Percentiles rank a stretch among this genome's conserved stretches.
phyloP scores from a whole-genome alignment of 2,888 invertebrate species.

The Galerucella nymphaeae region DNA sequence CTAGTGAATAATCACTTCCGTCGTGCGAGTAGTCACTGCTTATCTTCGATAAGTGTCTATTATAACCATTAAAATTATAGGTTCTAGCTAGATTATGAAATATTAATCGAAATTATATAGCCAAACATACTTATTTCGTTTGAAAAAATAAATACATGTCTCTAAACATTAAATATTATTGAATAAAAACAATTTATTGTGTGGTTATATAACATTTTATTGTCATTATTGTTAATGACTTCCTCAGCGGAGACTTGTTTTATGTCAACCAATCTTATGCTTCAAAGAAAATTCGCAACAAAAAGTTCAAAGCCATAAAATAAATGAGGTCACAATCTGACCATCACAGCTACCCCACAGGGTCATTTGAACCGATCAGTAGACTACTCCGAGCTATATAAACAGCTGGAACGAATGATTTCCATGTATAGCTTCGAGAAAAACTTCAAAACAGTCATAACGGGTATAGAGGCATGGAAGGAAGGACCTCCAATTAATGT shows the following conservation, averaged over 20 bases:
- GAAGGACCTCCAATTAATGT: too few species aligned
- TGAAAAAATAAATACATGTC: not conserved
- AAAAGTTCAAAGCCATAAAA: too few species aligned
- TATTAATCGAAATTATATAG: conserved; percentile 30
- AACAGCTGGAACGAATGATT: too few species aligned
- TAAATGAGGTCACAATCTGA: too few species aligned
- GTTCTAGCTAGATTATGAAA: conserved; percentile 28
- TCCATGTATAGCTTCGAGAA: too few species aligned
- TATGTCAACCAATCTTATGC: not conserved
- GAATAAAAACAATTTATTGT: conserved; percentile 10
- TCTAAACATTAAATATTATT: not conserved
- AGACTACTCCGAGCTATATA: too few species aligned
- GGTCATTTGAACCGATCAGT: too few species aligned
- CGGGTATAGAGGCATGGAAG: too few species aligned
- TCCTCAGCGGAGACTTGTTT: not conserved
- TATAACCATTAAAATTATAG: conserved; percentile 24
- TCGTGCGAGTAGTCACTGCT: conserved; percentile 2
- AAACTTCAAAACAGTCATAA: too few species aligned
- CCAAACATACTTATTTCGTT: conserved; percentile 1
- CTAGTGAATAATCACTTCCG: not conserved
- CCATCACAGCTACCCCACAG: too few species aligned
- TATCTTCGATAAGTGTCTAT: conserved; percentile 9
- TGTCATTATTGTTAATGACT: conserved; percentile 7
- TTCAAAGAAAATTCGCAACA: too few species aligned
- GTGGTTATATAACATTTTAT: conserved; percentile 10